Evolutionary conservation across 1,140 invertebrate genomes (phyloP), one percentile per base, ranked within the genome.

Genomic region (Rhyacophila brunnea): DNA sequence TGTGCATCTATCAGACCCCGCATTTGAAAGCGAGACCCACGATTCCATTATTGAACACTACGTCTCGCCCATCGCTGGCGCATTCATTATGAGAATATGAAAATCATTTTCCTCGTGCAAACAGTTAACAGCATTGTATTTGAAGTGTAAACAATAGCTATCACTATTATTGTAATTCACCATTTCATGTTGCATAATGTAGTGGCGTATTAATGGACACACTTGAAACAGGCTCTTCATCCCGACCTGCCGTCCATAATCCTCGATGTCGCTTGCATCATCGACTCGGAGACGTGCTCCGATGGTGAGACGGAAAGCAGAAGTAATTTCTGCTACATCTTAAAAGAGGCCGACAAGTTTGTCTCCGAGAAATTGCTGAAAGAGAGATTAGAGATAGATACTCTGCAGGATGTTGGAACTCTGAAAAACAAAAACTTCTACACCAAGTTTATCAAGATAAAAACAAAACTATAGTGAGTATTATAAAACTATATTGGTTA

Each of bases 401-500:
- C 92, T 0, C 77, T 96, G 14, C 91, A 93, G 74, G 93, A 94
- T 79, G 87, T 91, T 46, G 91, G 92, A n/a, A 88, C 93, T 42
- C 81, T 98, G n/a, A 91, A 90, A 66, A 93, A 93, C 70, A 90
- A 90, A 71, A 90, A 88, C 67, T 97, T 96, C 78, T 91, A 93
- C 71, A 93, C 92, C 50, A 97, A 96, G 79, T 97, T 96, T 77
- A 97, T 98, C 66, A 97, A 96, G 86, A 89, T 96, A 13, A 98
- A 98, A 80, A 99, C 96, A 44, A 95, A 96, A 79, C 76, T 98
- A 66, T 98, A 96, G 94, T 98, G 87, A 87, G 93, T 92, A 65
- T 5, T 20, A 19, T 28, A 40, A 9, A 28, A 28, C 23, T 28
- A n/a, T n/a, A n/a, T n/a, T n/a, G n/a, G n/a, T n/a, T n/a, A n/a